These are phyloP conservation scores for Cyprinus carpio DNA, from an alignment of 2,113 vertebrate genomes.

Conservation along the genomic window DNA sequence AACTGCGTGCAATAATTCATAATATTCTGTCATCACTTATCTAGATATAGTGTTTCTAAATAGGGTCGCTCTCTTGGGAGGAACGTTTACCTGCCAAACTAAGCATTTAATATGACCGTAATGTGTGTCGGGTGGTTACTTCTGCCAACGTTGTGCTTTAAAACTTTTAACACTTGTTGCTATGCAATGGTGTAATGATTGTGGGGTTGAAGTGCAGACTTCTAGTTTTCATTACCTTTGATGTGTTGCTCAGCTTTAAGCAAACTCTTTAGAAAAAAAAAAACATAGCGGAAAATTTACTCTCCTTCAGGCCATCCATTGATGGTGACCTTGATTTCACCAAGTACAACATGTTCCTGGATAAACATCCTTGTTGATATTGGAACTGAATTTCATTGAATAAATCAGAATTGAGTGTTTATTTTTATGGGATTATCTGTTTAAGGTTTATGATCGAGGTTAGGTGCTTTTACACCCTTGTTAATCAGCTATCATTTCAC, in stretches of 20 bases:
- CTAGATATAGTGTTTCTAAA: conserved; percentile 12
- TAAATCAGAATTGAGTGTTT: too few species aligned
- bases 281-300: too few species aligned
- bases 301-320: too few species aligned
- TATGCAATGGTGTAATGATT: neutral
- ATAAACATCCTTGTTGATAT: too few species aligned
- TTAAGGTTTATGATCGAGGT: too few species aligned
- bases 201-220: neutral
- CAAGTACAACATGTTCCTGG: too few species aligned
- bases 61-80: neutral
- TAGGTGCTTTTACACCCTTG: too few species aligned
- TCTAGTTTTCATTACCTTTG: neutral
- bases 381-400: too few species aligned
- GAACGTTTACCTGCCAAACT: neutral
- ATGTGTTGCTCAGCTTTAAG: neutral
- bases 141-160: neutral
- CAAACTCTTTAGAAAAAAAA: neutral
- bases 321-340: too few species aligned
- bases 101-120: neutral
- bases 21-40: neutral
- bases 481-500: too few species aligned
- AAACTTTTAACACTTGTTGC: neutral
- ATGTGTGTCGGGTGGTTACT: neutral
- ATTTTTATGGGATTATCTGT: too few species aligned
- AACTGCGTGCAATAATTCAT: conserved; percentile 20